Conservation (phyloP, 1,140 invertebrate genomes). For the Ericerus pela region DNA sequence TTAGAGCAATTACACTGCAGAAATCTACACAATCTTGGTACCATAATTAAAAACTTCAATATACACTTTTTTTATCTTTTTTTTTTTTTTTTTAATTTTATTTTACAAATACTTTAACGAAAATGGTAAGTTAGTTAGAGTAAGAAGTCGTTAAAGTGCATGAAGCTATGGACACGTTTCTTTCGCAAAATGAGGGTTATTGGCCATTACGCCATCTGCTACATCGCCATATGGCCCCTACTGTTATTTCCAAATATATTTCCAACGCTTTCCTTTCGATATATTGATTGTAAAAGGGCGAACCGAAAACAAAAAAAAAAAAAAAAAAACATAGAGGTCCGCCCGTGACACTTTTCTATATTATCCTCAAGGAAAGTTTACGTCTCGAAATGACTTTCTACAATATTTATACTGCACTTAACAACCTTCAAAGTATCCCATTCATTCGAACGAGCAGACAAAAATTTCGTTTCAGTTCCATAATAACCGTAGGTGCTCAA, state of each 20-base stretch:
- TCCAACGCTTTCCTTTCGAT: not conserved
- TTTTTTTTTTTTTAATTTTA: no score
- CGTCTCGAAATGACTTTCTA: conserved; percentile 7
- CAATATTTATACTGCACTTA: conserved; percentile 10
- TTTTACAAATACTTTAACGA: no score
- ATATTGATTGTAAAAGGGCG: not conserved
- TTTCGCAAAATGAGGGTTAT: conserved; percentile 2
- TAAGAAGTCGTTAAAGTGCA: conserved; percentile 9
- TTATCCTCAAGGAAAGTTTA: not conserved
- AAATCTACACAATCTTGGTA: no score
- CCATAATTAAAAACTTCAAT: no score
- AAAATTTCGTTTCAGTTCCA: no score
- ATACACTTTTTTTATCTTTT: no score
- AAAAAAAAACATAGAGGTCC: no score
- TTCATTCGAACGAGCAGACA: no score
- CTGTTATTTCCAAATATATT: conserved; percentile 10
- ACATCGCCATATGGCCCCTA: conserved; percentile 4
- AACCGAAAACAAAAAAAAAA: no score
- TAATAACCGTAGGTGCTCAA: no score
- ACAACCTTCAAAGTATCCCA: conserved; percentile 1
- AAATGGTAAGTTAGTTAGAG: no score
- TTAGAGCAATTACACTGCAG: no score
- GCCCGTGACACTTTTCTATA: conserved; percentile 8
- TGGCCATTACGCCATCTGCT: conserved; percentile 10
- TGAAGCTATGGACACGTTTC: conserved; percentile 8